phyloP scores from a whole-genome alignment of 2,113 vertebrate species.

The Nanger granti region DNA sequence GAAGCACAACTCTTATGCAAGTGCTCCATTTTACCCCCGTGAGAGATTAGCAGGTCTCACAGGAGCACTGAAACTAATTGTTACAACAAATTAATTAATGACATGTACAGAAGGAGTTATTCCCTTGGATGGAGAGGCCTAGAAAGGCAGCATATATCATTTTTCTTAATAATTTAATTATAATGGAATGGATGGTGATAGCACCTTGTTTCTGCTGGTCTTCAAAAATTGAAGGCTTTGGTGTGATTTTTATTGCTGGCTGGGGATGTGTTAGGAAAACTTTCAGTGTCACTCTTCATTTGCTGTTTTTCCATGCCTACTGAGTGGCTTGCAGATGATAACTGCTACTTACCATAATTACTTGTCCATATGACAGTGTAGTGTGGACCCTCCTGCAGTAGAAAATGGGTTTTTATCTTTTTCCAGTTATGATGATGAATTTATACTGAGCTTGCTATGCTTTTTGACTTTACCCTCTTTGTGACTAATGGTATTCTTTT shows the following conservation, averaged over 20 bases:
- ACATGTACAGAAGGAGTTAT: constrained; percentile 29
- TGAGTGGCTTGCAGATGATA: background rate
- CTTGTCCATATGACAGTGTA: background rate
- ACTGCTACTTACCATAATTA: constrained; percentile 17
- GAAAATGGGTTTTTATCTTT: constrained; percentile 22
- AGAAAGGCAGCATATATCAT: constrained; percentile 41
- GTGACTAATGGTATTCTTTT: background rate
- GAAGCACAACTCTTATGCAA: constrained; percentile 22
- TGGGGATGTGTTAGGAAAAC: background rate
- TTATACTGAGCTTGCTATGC: background rate
- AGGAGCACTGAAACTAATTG: constrained; percentile 55
- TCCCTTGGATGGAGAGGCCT: constrained; percentile 40
- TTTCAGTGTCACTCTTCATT: background rate
- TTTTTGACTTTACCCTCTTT: background rate
- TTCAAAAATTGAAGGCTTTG: constrained; percentile 25
- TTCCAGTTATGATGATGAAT: background rate
- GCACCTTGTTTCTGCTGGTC: background rate
- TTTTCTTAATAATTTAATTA: constrained; percentile 58
- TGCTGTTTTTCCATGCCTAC: background rate
- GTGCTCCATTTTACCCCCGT: constrained; percentile 38
- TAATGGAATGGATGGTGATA: constrained; percentile 30
- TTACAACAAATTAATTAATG: constrained; percentile 63
- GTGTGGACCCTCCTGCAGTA: background rate
- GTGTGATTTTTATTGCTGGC: constrained; percentile 31
- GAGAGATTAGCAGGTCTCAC: constrained; percentile 33